phyloP scores from a whole-genome alignment of 2,113 vertebrate species.

The Otis tarda region DNA sequence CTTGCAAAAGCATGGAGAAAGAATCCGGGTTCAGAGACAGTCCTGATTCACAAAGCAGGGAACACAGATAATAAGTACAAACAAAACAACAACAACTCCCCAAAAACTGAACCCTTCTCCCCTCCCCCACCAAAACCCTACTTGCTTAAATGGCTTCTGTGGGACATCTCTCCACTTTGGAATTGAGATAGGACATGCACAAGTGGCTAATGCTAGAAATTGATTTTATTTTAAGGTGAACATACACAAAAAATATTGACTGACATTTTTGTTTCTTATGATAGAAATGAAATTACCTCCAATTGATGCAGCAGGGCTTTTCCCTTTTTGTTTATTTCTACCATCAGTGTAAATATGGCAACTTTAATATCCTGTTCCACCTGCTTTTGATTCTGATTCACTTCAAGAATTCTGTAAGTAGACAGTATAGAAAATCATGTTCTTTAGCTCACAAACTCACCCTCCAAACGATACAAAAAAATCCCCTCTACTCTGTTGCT shows the following conservation, averaged over 20 bases:
- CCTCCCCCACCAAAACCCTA: background rate
- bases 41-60: background rate
- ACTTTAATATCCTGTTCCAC: conserved; percentile 98
- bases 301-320: conserved; percentile 95
- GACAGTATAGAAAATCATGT: conserved; percentile 18
- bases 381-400: conserved; percentile 94
- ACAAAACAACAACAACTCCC: background rate
- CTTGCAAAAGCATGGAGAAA: background rate
- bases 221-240: background rate
- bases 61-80: background rate
- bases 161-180: background rate
- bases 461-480: background rate
- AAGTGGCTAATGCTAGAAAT: background rate
- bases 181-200: background rate
- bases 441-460: background rate
- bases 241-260: background rate
- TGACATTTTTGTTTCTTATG: background rate
- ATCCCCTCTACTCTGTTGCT: background rate
- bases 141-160: background rate
- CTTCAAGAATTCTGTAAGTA: conserved; percentile 88
- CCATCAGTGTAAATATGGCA: conserved; percentile 94
- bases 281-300: conserved; percentile 79
- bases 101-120: background rate
- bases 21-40: background rate
- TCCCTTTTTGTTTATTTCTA: conserved; percentile 98